phyloP scores from a whole-genome alignment of 2,797 vertebrate genomes.

The Miichthys miiuy region DNA sequence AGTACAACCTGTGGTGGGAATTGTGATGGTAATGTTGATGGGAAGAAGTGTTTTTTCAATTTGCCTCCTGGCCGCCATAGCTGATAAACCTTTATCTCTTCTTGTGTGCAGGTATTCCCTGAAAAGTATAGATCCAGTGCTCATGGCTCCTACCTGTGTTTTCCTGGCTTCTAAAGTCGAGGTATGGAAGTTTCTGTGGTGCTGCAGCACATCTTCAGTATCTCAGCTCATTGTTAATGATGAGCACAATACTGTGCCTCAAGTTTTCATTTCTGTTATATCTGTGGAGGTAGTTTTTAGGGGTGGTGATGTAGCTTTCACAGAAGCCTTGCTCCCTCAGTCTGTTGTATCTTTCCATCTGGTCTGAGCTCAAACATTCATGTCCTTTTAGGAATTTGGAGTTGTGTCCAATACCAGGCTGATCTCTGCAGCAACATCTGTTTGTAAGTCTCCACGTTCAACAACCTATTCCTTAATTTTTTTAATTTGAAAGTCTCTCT shows the following conservation, averaged over 20 bases:
- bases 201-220: background rate
- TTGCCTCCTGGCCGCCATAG: background rate
- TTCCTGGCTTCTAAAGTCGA: slow-evolving; percentile 99
- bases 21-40: no score
- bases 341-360: background rate
- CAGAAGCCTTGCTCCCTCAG: background rate
- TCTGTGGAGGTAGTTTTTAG: background rate
- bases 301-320: background rate
- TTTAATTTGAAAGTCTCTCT: background rate
- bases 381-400: slow-evolving; percentile 93
- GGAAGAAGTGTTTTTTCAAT: no score
- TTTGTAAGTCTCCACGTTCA: slow-evolving; percentile 90
- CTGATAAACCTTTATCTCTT: background rate
- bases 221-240: background rate
- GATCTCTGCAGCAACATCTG: slow-evolving; percentile 98
- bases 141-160: slow-evolving; percentile 99
- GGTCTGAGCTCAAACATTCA: slow-evolving; percentile 15
- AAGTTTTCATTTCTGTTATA: background rate
- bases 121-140: slow-evolving; percentile 99
- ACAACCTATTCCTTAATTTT: background rate
- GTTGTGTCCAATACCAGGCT: slow-evolving; percentile 98
- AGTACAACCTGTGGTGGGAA: no score
- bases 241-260: background rate
- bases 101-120: slow-evolving; percentile 92
- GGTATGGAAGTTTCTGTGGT: slow-evolving; percentile 79